A percentile compares a stretch with the other conserved stretches of the same genome.
phyloP scores from a whole-genome alignment of 2,113 vertebrate species.

The Mormyrus iriodes region DNA sequence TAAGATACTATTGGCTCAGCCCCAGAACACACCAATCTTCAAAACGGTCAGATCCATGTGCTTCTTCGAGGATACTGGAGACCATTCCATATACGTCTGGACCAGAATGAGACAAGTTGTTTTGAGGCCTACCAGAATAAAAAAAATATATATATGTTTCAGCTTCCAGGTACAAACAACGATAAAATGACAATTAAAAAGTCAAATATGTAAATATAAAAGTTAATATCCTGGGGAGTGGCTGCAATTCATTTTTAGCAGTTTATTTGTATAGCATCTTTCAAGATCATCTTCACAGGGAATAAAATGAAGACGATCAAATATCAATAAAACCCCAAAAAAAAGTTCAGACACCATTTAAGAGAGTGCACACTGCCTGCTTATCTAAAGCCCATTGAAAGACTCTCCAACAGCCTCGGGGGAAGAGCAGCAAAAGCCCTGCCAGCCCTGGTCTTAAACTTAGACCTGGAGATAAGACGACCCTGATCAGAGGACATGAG shows the following conservation, averaged over 20 bases:
- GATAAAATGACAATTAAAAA: not conserved
- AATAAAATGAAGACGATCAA: not conserved
- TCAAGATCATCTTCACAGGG: not conserved
- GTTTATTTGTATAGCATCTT: not conserved
- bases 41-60: slow-evolving; percentile 48
- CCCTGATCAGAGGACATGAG: not conserved
- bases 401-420: not conserved
- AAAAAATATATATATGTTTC: too few species aligned
- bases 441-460: not conserved
- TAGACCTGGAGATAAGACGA: not conserved
- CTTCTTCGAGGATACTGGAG: slow-evolving; percentile 54
- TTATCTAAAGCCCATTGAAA: not conserved
- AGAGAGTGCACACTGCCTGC: not conserved
- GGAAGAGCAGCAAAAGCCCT: not conserved
- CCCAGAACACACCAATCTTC: slow-evolving; percentile 51
- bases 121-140: slow-evolving; percentile 35
- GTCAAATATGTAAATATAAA: not conserved
- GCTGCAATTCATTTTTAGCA: not conserved
- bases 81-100: slow-evolving; percentile 53
- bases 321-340: not conserved
- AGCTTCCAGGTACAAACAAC: too few species aligned
- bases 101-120: slow-evolving; percentile 47
- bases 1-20: too few species aligned
- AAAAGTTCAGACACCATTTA: not conserved
- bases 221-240: not conserved